phyloP scores from a whole-genome alignment of 2,113 vertebrate species.

The Corythaixoides concolor region DNA sequence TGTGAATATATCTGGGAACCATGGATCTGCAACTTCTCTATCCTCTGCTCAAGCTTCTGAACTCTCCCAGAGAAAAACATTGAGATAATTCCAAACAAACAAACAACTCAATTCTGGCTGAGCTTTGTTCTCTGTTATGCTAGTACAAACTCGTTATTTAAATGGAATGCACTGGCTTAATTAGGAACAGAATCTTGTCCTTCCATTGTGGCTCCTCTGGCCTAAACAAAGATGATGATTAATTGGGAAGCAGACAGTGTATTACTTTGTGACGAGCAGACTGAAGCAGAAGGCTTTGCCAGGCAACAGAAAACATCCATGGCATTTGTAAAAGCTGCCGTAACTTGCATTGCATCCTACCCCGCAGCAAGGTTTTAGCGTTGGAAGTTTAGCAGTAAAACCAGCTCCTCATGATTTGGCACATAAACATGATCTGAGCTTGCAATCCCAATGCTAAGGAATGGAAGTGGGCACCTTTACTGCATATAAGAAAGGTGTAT shows the following conservation, averaged over 20 bases:
- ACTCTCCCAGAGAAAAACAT: slow-evolving; percentile 43
- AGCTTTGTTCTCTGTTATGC: slow-evolving; percentile 38
- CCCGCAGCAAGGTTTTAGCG: not conserved
- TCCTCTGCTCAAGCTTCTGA: slow-evolving; percentile 30
- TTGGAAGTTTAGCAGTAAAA: slow-evolving; percentile 1
- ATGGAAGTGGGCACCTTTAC: not conserved
- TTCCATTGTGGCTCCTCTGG: slow-evolving; percentile 55
- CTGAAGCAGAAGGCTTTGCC: slow-evolving; percentile 31
- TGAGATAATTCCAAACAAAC: slow-evolving; percentile 60
- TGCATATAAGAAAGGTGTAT: not conserved
- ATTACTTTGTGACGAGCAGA: slow-evolving; percentile 41
- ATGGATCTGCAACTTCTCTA: not conserved
- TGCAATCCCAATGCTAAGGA: not conserved
- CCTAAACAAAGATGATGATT: slow-evolving; percentile 58
- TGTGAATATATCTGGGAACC: not conserved
- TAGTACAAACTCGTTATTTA: slow-evolving; percentile 53
- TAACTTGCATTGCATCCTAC: slow-evolving; percentile 43
- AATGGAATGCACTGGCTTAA: slow-evolving; percentile 57
- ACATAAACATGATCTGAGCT: not conserved
- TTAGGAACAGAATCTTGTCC: slow-evolving; percentile 58
- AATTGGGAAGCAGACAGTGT: slow-evolving; percentile 51
- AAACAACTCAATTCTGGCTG: slow-evolving; percentile 36
- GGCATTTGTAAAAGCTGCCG: slow-evolving; percentile 36
- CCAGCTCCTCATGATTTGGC: not conserved
- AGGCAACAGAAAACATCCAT: slow-evolving; percentile 41